Conservation (phyloP, 2,113 vertebrate genomes). For the Ascaphus truei region DNA sequence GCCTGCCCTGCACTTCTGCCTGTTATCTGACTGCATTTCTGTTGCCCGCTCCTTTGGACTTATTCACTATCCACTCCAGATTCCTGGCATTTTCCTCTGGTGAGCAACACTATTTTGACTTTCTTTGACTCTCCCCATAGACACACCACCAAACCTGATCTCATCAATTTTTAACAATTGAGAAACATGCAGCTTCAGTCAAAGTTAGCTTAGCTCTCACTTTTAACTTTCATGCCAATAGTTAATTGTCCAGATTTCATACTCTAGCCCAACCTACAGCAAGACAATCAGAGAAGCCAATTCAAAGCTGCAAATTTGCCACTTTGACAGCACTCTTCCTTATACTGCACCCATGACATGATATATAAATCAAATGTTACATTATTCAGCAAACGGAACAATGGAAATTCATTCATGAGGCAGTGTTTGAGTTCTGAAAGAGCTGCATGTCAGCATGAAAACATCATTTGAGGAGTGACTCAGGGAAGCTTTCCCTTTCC, state of each 20-base stretch:
- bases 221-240: background rate
- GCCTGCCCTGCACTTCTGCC: too few species aligned
- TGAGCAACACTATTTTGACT: too few species aligned
- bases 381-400: background rate
- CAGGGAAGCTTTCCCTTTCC: conserved; percentile 6
- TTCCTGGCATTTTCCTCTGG: too few species aligned
- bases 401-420: background rate
- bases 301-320: conserved; percentile 26
- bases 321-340: conserved; percentile 4
- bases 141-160: too few species aligned
- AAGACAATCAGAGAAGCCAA: conserved; percentile 8
- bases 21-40: too few species aligned
- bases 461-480: conserved; percentile 18
- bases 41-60: too few species aligned
- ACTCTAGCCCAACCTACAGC: background rate
- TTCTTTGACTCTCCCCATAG: too few species aligned
- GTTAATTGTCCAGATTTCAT: background rate
- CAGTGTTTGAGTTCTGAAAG: background rate
- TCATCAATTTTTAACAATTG: too few species aligned
- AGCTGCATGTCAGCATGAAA: conserved; percentile 24
- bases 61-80: too few species aligned
- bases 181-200: too few species aligned
- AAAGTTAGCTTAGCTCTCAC: background rate
- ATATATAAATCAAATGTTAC: background rate
- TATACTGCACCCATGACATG: conserved; percentile 14